Evolutionary conservation across 2,888 invertebrate genomes (phyloP), one percentile per base, ranked within the genome.

Genomic region (Venustoraphidia nigricollis): DNA sequence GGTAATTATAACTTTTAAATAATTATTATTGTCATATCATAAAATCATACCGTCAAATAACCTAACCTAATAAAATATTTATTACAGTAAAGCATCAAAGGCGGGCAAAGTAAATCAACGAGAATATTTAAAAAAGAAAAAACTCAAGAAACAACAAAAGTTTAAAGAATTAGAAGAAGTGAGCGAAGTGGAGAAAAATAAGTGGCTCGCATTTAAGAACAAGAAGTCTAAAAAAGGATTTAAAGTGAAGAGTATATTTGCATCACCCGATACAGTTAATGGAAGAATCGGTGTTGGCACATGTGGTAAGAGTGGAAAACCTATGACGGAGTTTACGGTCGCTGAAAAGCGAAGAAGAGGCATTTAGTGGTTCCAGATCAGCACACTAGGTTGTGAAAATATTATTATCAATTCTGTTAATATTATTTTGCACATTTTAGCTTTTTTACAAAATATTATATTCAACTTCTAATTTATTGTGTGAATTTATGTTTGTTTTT

Each of bases 251-350:
- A 95, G 95, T 68, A 96, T 97, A 71, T 97, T 96, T 73, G 95
- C 95, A 2, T 92, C 95, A 1, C 94, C 95, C 1, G 94, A 95
- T 56, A 87, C 86, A 56, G 83, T 91, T 1, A 81, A 84, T 56
- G 96, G 96, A 0, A 75, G 93, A 60, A 96, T 96, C 6, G 96
- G 96, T 10, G 93, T 96, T 51, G 96, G 96, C 8, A 96, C 96
- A 2, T 96, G 96, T 67, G 96, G 95, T 9, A 89, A 91, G 45
- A 85, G 90, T 48, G 96, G 96, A 3, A 83, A 83, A 66, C 93
- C 91, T 35, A 96, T 96, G 96, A 96, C 96, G 13, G 90, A 92
- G 58, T 93, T 87, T 64, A 83, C 86, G 36, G 81, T 87, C 41
- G 91, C 90, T 11, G 93, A 94, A 67, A 95, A 94, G 62, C 89